Evolutionary conservation across 2,113 vertebrate genomes (phyloP).

Genomic region (Amphilophus citrinellus): DNA sequence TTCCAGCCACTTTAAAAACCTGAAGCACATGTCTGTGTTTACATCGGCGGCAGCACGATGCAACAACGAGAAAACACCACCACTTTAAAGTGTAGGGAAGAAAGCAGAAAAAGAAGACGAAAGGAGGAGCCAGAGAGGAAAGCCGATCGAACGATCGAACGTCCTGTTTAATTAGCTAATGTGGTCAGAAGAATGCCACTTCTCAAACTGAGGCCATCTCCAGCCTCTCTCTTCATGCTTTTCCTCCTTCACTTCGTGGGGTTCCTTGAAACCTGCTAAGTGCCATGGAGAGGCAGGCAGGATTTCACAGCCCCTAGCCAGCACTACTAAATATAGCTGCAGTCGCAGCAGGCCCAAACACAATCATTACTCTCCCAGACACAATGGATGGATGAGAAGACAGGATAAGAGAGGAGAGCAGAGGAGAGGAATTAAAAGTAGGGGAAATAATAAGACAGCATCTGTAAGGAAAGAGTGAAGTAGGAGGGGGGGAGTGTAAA

Average conservation of each 20-base stretch:
- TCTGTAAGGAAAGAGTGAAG: background rate
- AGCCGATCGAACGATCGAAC: slow-evolving; percentile 1
- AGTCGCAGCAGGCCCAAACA: slow-evolving; percentile 70
- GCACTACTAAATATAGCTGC: slow-evolving; percentile 75
- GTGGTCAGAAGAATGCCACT: background rate
- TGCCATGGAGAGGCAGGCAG: slow-evolving; percentile 57
- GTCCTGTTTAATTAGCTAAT: slow-evolving; percentile 39
- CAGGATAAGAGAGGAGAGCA: background rate
- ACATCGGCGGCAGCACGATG: slow-evolving; percentile 22
- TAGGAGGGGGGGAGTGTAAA: background rate
- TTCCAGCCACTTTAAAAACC: slow-evolving; percentile 50
- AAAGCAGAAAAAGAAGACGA: background rate
- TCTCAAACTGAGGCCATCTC: slow-evolving; percentile 32
- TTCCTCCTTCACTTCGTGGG: slow-evolving; percentile 33
- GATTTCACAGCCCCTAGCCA: slow-evolving; percentile 66
- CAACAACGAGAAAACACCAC: slow-evolving; percentile 20
- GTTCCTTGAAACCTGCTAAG: slow-evolving; percentile 70
- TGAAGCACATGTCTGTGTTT: slow-evolving; percentile 45
- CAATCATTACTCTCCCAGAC: slow-evolving; percentile 76
- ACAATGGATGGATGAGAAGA: slow-evolving; percentile 47
- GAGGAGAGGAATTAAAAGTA: background rate
- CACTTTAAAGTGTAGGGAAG: background rate
- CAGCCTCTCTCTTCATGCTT: background rate
- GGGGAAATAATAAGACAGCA: slow-evolving; percentile 3
- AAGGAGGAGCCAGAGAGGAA: background rate